Evolutionary conservation across 2,797 vertebrate genomes (phyloP), one percentile per base, ranked within the genome.

Genomic region (Sphenodon punctatus): DNA sequence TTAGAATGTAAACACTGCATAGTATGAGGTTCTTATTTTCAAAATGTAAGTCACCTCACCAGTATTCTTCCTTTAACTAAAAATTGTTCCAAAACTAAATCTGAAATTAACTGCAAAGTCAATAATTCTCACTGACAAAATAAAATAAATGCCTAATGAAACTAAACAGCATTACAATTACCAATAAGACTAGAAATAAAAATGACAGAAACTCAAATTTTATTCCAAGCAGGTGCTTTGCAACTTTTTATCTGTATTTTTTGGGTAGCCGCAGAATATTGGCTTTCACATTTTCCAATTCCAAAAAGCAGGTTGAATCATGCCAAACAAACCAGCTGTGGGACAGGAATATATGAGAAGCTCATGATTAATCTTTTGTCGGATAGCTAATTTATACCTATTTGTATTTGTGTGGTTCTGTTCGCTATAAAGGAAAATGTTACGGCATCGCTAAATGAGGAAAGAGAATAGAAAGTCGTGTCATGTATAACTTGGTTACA

Each of bases 11-110:
- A 68, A 25, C 51, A 70, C 36, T 75, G 13, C 49, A 36, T 76
- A 55, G 78, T 67, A 69, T 90, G 72, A 12, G 23, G 55, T 75
- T 56, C 25, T 82, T 46, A 77, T 32, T 83, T 88, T 64, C 46
- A 67, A 93, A 97, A 97, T 97, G 96, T 98, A 95, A 96, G 94
- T 91, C 49, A 45, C 49, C 85, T 75, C 55, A 60, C 43, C 65
- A 65, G 66, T 79, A 78, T 7, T 83, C 23, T 45, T 66, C 22
- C 17, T 84, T 84, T 9, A 20, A 66, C 69, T 68, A 51, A 46
- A 0, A 7, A 3, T 5, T n/a, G 67, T 32, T 61, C 53, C 10
- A 46, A 25, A 56, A 59, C 27, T 72, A 32, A 9, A 39, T 64
- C 68, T 12, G 12, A 59, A 42, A 27, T 75, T 61, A 60, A 11